These are phyloP conservation scores for Tenebrio molitor DNA, from an alignment of 1,140 invertebrate genomes.

Conservation along the genomic window DNA sequence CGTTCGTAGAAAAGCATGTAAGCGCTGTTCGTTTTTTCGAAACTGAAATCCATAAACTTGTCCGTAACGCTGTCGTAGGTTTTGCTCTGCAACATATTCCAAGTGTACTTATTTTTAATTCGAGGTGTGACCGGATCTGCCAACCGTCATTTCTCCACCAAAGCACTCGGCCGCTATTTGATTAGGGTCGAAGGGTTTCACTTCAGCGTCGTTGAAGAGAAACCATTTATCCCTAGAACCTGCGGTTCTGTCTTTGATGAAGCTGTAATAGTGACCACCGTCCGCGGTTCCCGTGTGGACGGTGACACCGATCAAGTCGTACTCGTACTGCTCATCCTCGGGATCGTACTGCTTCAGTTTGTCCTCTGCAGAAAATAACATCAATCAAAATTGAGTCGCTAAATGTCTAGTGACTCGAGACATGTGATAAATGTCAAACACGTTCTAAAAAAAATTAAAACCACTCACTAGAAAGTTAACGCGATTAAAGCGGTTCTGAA, in stretches of 20 bases:
- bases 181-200: slow-evolving; percentile 94
- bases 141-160: slow-evolving; percentile 95
- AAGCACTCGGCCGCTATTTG: slow-evolving; percentile 96
- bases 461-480: too few relatives aligned
- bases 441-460: too few relatives aligned
- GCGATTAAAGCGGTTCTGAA: too few relatives aligned
- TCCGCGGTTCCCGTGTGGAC: slow-evolving; percentile 97
- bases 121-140: slow-evolving; percentile 53
- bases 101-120: too few relatives aligned
- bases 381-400: slow-evolving; percentile 11
- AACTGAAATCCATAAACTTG: slow-evolving; percentile 97
- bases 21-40: slow-evolving; percentile 97
- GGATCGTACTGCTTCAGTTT: slow-evolving; percentile 68
- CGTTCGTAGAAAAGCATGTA: slow-evolving; percentile 98
- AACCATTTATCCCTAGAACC: slow-evolving; percentile 89
- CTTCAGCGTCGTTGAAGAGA: slow-evolving; percentile 96
- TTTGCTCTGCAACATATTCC: slow-evolving; percentile 79
- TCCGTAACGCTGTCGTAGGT: slow-evolving; percentile 96
- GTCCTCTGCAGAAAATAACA: slow-evolving; percentile 67
- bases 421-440: too few relatives aligned
- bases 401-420: too few relatives aligned
- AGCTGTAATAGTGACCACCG: slow-evolving; percentile 97
- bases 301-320: slow-evolving; percentile 95
- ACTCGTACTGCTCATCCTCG: slow-evolving; percentile 79
- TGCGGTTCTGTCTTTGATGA: slow-evolving; percentile 87